Evolutionary conservation across 2,113 vertebrate genomes (phyloP).

Genomic region (Pangasianodon gigas): DNA sequence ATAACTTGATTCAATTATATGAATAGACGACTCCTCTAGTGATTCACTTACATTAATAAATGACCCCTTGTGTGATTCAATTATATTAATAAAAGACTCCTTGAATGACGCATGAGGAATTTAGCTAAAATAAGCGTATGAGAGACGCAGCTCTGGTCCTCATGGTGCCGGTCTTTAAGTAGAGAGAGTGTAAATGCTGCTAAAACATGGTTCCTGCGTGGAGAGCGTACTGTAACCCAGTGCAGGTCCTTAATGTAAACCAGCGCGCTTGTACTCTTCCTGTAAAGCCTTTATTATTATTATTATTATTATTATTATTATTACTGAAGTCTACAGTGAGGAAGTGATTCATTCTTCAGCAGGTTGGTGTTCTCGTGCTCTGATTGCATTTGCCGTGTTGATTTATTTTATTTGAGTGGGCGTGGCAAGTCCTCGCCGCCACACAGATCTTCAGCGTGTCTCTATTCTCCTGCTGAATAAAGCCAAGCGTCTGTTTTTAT

Average conservation of each 20-base stretch:
- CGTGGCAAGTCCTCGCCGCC: neutral
- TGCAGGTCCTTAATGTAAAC: neutral
- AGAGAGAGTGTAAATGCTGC: neutral
- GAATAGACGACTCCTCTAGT: neutral
- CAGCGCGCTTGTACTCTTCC: neutral
- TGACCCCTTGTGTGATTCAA: neutral
- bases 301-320: constrained; percentile 2
- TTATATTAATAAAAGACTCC: neutral
- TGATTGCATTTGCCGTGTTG: neutral
- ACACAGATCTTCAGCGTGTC: neutral
- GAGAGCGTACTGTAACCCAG: neutral
- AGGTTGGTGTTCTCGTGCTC: neutral
- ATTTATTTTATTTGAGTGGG: neutral
- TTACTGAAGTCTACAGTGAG: neutral
- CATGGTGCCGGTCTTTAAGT: neutral
- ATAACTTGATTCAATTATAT: neutral
- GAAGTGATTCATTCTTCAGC: neutral
- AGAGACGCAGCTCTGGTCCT: neutral
- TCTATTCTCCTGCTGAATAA: neutral
- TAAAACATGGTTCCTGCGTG: neutral
- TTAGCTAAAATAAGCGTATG: neutral
- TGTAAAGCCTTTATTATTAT: neutral
- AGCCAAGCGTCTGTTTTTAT: neutral
- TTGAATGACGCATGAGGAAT: neutral
- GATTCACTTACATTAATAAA: neutral